Evolutionary conservation across 2,888 invertebrate species (phyloP).

Genomic region (Drosophila barbarae): DNA sequence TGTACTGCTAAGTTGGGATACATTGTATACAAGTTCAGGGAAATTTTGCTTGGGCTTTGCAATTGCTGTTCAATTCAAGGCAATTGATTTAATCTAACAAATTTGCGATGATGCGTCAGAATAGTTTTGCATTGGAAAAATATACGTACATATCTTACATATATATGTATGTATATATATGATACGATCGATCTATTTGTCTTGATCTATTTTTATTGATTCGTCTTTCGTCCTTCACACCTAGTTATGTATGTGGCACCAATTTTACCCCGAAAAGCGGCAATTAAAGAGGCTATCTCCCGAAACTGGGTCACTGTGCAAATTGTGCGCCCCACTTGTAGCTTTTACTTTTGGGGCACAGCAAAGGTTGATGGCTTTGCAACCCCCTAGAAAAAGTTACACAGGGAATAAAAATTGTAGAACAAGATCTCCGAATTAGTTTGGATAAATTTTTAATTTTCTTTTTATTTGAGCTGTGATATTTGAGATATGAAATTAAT

Average conservation of each 20-base stretch:
- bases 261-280: slow-evolving; percentile 6
- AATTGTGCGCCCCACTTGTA: slow-evolving; percentile 10
- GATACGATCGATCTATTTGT: background rate
- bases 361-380: slow-evolving; percentile 15
- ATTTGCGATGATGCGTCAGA: slow-evolving; percentile 3
- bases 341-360: background rate
- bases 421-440: background rate
- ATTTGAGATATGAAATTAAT: background rate
- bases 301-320: slow-evolving; percentile 34
- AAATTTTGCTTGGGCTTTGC: background rate
- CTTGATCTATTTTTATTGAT: slow-evolving; percentile 25
- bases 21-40: background rate
- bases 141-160: too few relatives aligned
- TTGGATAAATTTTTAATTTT: too few relatives aligned
- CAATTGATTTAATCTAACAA: slow-evolving; percentile 8
- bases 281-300: slow-evolving; percentile 13
- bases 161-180: background rate
- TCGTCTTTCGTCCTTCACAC: slow-evolving; percentile 31
- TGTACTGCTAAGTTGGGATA: background rate
- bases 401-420: background rate
- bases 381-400: background rate
- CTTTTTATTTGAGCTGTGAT: background rate
- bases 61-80: slow-evolving; percentile 7
- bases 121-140: slow-evolving; percentile 5
- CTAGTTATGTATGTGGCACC: slow-evolving; percentile 10